phyloP scores from a whole-genome alignment of 2,888 invertebrate species.

The Ariolimax columbianus region DNA sequence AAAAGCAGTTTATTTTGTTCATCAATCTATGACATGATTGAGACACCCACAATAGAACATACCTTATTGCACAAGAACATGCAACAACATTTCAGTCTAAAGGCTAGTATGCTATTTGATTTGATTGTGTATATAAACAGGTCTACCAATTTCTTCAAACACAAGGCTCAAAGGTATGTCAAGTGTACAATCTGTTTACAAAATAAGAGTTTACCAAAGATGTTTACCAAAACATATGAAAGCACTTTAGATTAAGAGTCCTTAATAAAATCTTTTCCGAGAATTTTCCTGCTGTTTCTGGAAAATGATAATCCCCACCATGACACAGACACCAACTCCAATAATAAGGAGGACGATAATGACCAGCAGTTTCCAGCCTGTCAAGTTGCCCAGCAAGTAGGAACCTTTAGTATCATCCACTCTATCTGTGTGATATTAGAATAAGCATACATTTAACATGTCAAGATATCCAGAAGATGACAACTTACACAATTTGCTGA shows the following conservation, averaged over 20 bases:
- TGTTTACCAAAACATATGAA: neutral
- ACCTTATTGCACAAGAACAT: neutral
- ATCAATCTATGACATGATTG: neutral
- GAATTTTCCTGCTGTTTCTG: conserved; percentile 93
- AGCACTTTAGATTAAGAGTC: neutral
- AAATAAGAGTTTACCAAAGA: neutral
- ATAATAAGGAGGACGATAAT: conserved; percentile 91
- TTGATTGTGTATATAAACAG: neutral
- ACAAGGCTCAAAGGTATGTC: neutral
- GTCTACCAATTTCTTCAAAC: neutral
- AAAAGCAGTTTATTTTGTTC: neutral
- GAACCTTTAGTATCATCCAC: conserved; percentile 88
- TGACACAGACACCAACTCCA: conserved; percentile 88
- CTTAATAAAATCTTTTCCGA: conserved; percentile 90
- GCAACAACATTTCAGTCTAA: neutral
- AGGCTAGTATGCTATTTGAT: neutral
- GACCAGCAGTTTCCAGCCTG: conserved; percentile 93
- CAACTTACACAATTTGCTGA: neutral
- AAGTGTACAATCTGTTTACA: neutral
- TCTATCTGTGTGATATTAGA: conserved; percentile 35
- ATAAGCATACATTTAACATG: neutral
- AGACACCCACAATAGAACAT: neutral
- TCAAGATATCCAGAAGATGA: neutral
- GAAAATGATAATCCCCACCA: conserved; percentile 94
- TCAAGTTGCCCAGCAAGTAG: conserved; percentile 83